These are phyloP conservation scores for Epiblema foenella DNA, from an alignment of 2,888 invertebrate species.

Conservation along the genomic window DNA sequence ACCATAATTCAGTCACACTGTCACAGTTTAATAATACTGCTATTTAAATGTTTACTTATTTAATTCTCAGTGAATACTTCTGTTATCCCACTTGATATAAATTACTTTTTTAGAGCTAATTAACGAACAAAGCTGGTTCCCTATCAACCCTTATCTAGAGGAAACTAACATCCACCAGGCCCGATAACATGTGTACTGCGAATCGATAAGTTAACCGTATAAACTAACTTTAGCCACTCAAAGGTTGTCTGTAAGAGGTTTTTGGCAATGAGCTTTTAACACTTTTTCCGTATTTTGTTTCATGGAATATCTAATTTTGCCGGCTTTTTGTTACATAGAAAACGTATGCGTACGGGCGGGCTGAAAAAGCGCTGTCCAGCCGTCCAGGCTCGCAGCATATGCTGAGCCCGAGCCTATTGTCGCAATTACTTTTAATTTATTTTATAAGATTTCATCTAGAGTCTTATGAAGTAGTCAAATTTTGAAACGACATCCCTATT, in stretches of 20 bases:
- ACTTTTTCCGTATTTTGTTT: background rate
- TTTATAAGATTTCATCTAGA: too few relatives aligned
- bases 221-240: constrained; percentile 12
- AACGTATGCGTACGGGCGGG: too few relatives aligned
- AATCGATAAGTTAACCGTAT: constrained; percentile 29
- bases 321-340: too few relatives aligned
- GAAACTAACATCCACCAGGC: constrained; percentile 40
- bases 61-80: background rate
- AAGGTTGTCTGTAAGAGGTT: constrained; percentile 12
- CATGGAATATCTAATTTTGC: background rate
- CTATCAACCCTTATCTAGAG: constrained; percentile 39
- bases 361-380: too few relatives aligned
- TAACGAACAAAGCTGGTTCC: constrained; percentile 30
- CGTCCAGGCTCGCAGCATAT: too few relatives aligned
- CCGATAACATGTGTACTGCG: constrained; percentile 35
- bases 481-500: too few relatives aligned
- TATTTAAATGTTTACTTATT: background rate
- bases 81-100: constrained; percentile 28
- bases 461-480: too few relatives aligned
- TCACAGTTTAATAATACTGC: background rate
- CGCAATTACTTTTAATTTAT: too few relatives aligned
- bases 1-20: background rate
- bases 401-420: too few relatives aligned
- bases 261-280: background rate
- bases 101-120: constrained; percentile 35